Base-by-base conservation (phyloP, 2,797 vertebrate species). In the Threskiornis aethiopicus region DNA sequence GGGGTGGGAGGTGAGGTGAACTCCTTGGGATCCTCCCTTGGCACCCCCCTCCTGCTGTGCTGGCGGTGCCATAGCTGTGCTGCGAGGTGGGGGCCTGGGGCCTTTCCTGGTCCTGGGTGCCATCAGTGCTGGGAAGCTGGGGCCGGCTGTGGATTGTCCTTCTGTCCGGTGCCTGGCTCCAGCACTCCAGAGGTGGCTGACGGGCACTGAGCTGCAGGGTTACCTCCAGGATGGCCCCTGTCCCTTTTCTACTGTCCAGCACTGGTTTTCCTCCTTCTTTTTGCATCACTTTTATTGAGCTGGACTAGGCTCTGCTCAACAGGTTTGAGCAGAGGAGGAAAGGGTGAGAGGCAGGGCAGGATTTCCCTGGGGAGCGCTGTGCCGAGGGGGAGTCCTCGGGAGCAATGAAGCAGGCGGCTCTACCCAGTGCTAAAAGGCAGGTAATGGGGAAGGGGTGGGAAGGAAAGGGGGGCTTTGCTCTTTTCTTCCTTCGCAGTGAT, bases 381-480 rank as follows among this genome's bases (percentile, higher is more conserved):
- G 77, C 87, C 11, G 0, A 66, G 62, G 65, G 76, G 73, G 42
- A 37, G 42, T 62, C 65, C 79, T 75, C 5, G 0, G 86, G 78
- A 57, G 54, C 82, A 21, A n/a, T 17, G 2, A 58, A 86, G 51
- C 57, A 39, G 76, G 69, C n/a, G 2, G 65, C 70, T 86, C 62
- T 80, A 28, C 62, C 69, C 85, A 8, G 42, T 20, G 75, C 79
- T 83, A 12, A 75, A 64, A 61, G 85, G 54, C 95, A 91, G 89
- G 91, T 91, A 91, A 54, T 58, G 66, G 83, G 57, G 42, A 89
- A 25, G 7, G 42, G 47, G 17, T 86, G 70, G n/a, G 28, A 44
- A 80, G 55, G 84, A 42, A 77, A 57, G 77, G 75, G 92, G 89
- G 64, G 52, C 78, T 96, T 92, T 95, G 90, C 95, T 92, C 92